Evolutionary conservation across 2,888 invertebrate genomes (phyloP), one percentile per base, ranked within the genome.

Genomic region (Julus scanicus): DNA sequence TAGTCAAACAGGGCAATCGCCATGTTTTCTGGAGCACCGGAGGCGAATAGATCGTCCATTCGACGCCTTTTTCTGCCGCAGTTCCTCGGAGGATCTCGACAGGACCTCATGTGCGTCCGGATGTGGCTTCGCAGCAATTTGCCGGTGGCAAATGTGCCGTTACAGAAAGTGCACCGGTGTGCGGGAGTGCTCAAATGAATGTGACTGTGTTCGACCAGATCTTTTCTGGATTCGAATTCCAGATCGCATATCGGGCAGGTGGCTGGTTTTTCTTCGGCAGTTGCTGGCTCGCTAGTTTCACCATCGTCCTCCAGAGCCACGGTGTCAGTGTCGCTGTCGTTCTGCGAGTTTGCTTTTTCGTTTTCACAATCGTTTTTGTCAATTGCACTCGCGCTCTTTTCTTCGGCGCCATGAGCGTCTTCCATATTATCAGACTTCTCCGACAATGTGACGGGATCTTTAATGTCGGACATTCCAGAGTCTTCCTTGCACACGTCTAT

Each of bases 1-100:
- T 29, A 71, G 71, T 71, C 71, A 20, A 71, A 71, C 71, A 71
- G 29, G 29, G 71, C 71, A 9, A 71, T 71, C 29, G 71, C 71
- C 71, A 71, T 20, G 71, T 71, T 71, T 9, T 71, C 71, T 9
- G 71, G 71, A 29, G 71, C 71, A 29, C 71, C 71, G 0, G 71
- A 29, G 29, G 71, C 71, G 5, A 71, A 71, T 20, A 71, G 29
- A 29, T 71, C 29, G 1, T 29, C n/a, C 71, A 63, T 71, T 2
- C 71, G 71, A 1, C 71, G 71, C 6, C 71, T n/a, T 8, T 71
- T 71, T 9, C 71, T 71, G 71, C 29, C 29, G 6, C 1, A 29
- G 71, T 29, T 71, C 29, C 71, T 20, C 8, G 71, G 71, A 4
- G 20, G 71, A 29, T 71, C 29, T 5, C 71, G 71, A n/a, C 71